These are phyloP conservation scores for Pissodes strobi DNA, from an alignment of 1,140 invertebrate species.

Conservation along the genomic window DNA sequence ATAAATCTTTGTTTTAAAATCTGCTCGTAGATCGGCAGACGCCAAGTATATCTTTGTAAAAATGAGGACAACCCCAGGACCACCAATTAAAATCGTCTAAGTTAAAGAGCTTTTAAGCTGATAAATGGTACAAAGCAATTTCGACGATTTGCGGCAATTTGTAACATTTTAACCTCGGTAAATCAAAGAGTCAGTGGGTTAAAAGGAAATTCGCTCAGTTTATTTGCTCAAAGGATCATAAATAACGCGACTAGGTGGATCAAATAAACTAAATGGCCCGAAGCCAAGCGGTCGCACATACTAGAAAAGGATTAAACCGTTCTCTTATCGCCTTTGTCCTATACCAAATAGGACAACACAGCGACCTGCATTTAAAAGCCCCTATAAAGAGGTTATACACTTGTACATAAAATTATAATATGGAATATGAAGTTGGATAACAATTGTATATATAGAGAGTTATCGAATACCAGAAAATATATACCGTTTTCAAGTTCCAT, in stretches of 20 bases:
- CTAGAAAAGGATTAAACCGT: slow-evolving; percentile 30
- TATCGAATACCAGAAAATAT: too few species aligned
- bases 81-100: too few species aligned
- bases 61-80: too few species aligned
- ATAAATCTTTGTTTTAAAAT: too few species aligned
- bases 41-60: too few species aligned
- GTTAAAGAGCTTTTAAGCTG: too few species aligned
- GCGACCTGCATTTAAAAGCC: slow-evolving; percentile 31
- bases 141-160: too few species aligned
- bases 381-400: slow-evolving; percentile 5
- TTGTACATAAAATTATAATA: slow-evolving; percentile 4
- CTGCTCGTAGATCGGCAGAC: too few species aligned
- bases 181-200: slow-evolving; percentile 13
- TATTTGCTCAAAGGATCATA: slow-evolving; percentile 19
- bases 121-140: too few species aligned
- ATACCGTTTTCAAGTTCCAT: too few species aligned
- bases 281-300: slow-evolving; percentile 34
- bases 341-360: slow-evolving; percentile 34
- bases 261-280: slow-evolving; percentile 38
- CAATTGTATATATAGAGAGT: slow-evolving; percentile 3
- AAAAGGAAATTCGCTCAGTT: slow-evolving; percentile 6
- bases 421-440: slow-evolving; percentile 3
- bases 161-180: slow-evolving; percentile 1
- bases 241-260: slow-evolving; percentile 37
- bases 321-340: slow-evolving; percentile 29